Evolutionary conservation across 2,113 vertebrate species (phyloP), one percentile per base, ranked within the genome.

Genomic region (Notarius lentiginosus): DNA sequence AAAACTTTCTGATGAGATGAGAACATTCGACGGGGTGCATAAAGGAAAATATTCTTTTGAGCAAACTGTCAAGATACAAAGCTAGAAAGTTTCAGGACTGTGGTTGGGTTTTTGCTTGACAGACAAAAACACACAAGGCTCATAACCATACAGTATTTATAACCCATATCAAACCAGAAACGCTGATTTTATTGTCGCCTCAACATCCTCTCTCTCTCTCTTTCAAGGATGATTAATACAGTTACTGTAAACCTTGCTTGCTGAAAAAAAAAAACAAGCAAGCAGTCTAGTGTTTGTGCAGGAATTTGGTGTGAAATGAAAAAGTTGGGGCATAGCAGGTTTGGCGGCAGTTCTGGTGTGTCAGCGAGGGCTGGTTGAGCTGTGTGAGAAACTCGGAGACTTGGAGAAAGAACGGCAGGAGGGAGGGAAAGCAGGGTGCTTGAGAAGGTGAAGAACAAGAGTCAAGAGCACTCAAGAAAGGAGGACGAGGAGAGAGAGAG

Each of bases 361-460:
- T 84, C 63, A 27, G 84, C 18, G 24, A 84, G 87, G 84, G 83
- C 80, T 66, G 84, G 86, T 68, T 85, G 83, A 88, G 84, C 89
- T 51, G 22, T 87, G 87, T 90, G 87, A 87, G 87, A 88, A 88
- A 87, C 63, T n/a, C 82, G 84, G 72, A 80, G 86, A 85, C 72
- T 85, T 41, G 30, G 70, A 66, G 68, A 34, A 80, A 60, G 79
- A 34, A 60, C 1, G 1, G 1, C 53, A 22, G 27, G 27, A 58
- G 73, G 51, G 79, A 53, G 27, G 65, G 53, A 87, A 51, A 81
- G 34, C 41, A 34, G 77, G 63, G 55, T 83, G 60, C 65, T 72
- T n/a, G 63, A 79, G 56, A 73, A 77, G 61, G 34, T 75, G 41
- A 77, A 84, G 76, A 88, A 82, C 77, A 82, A 61, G 83, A 87